A percentile compares a stretch with the other conserved stretches of the same genome.
Conservation (phyloP, 2,888 invertebrate species). For the Aphodius sticticus region DNA sequence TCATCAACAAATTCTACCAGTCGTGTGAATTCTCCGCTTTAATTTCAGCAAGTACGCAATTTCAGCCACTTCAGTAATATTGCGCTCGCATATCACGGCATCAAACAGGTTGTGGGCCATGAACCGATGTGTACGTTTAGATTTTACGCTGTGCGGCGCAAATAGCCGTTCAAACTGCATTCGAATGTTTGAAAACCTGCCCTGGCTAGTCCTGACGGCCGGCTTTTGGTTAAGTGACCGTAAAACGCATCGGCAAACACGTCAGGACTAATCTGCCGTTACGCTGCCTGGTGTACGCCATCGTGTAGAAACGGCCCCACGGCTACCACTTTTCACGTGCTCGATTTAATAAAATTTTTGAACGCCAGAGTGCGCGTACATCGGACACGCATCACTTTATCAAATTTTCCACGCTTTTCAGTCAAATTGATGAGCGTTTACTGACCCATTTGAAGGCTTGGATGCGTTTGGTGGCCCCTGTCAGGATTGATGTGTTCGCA, state of each 20-base stretch:
- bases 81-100: neutral
- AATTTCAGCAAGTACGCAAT: too few relatives aligned
- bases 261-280: constrained; percentile 38
- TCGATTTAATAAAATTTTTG: neutral
- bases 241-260: constrained; percentile 35
- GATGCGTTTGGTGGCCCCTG: neutral
- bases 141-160: neutral
- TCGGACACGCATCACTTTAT: neutral
- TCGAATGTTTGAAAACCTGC: constrained; percentile 30
- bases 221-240: neutral
- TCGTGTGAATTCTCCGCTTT: too few relatives aligned
- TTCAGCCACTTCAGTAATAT: too few relatives aligned
- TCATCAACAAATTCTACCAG: too few relatives aligned
- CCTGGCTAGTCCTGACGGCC: neutral
- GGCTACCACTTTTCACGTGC: neutral
- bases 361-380: neutral
- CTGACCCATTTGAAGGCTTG: neutral
- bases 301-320: neutral
- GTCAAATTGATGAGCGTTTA: neutral
- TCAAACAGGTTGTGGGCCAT: neutral
- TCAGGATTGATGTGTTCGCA: neutral
- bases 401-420: neutral
- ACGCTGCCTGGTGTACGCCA: constrained; percentile 26
- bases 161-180: neutral
- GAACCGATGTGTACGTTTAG: neutral